Evolutionary conservation across 2,888 invertebrate species (phyloP).

Genomic region (Tortrix viridana): DNA sequence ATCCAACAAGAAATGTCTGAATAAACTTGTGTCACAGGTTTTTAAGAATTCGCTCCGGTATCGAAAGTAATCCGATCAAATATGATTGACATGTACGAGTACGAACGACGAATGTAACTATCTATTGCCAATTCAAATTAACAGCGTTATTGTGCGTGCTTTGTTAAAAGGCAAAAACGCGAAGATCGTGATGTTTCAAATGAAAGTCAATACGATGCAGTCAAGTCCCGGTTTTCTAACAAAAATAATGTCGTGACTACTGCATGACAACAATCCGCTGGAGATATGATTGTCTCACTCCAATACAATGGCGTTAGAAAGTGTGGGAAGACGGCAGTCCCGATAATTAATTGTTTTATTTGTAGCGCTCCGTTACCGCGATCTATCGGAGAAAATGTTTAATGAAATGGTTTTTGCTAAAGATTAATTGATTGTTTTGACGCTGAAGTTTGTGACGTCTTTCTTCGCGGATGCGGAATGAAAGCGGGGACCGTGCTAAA

Average conservation of each 20-base stretch:
- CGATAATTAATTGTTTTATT: slow-evolving; percentile 71
- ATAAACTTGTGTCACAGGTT: too few species aligned
- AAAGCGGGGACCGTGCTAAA: slow-evolving; percentile 9
- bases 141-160: neutral
- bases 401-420: slow-evolving; percentile 48
- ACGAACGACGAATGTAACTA: neutral
- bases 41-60: too few species aligned
- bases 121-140: neutral
- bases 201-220: slow-evolving; percentile 46
- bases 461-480: slow-evolving; percentile 12
- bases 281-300: slow-evolving; percentile 71
- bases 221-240: slow-evolving; percentile 48
- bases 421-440: slow-evolving; percentile 43
- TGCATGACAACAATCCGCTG: slow-evolving; percentile 53
- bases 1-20: too few species aligned
- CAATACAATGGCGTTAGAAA: slow-evolving; percentile 76
- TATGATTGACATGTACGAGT: too few species aligned
- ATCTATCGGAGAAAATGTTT: slow-evolving; percentile 53
- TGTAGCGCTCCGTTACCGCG: slow-evolving; percentile 43
- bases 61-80: too few species aligned
- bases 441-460: slow-evolving; percentile 18
- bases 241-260: slow-evolving; percentile 58
- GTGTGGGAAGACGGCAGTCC: slow-evolving; percentile 73
- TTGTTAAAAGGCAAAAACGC: slow-evolving; percentile 10
- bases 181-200: slow-evolving; percentile 44